Base-by-base conservation (phyloP, 2,888 invertebrate species). In the Hypselothyrea guttata region DNA sequence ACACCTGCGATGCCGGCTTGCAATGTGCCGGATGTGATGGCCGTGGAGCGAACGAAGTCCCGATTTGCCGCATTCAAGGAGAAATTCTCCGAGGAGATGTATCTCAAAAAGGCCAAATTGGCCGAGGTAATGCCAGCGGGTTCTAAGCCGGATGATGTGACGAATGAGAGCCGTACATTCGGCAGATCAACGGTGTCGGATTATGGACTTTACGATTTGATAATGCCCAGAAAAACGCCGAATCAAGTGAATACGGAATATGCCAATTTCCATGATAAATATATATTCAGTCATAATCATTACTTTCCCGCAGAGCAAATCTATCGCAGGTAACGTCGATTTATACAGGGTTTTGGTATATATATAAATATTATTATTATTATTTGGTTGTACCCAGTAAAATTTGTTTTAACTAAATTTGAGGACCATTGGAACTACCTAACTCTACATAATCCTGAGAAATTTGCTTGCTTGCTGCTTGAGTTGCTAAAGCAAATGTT, bases 11-110 rank as follows among this genome's bases (percentile, higher is more conserved):
- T 86, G 15, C 86, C 83, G 0, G 48, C 7, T 0, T 33, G 44
- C 1, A 71, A 49, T 40, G 27, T 88, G 1, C 74, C 73, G 7
- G 84, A 88, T 9, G 30, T 88, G 7, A 4, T 88, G 2, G 65
- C 70, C 37, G 59, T 77, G 0, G 87, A 88, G 37, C 57, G 73
- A 8, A 65, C 75, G n/a, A 89, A 88, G 57, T 85, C 86, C 1
- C 87, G 87, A 1, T 89, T 89, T 45, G 41, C 73, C 0, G 65
- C 65, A 7, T 89, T 89, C 51, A 86, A 77, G 37, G 89, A 89
- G 41, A 75, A 78, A 35, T 85, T 89, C 58, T 82, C 78, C 1
- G 89, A 89, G 62, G 84, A 87, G 4, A 69, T 88, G 67, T 88
- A 82, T 33, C 77, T 82, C 5, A 87, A 86, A n/a, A 79, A 75